phyloP scores from a whole-genome alignment of 2,113 vertebrate species.

The Felis chaus region DNA sequence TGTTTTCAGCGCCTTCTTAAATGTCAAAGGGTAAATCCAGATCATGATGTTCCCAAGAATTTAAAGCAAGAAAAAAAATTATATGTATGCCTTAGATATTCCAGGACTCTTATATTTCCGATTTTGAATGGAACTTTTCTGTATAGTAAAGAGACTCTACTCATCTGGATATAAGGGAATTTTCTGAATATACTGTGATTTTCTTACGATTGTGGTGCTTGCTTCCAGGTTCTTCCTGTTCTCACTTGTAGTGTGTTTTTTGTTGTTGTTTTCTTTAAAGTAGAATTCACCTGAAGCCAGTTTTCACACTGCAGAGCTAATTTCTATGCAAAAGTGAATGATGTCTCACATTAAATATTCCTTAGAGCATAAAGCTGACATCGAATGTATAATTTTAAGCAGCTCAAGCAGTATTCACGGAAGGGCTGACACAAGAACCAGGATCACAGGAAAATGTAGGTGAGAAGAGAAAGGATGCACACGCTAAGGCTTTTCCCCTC shows the following conservation, averaged over 20 bases:
- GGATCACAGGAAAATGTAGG: conserved; percentile 70
- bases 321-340: conserved; percentile 77
- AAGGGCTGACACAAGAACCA: conserved; percentile 66
- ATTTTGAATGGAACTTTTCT: neutral
- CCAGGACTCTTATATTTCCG: neutral
- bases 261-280: conserved; percentile 61
- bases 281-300: conserved; percentile 81
- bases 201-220: neutral
- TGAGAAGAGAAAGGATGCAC: conserved; percentile 65
- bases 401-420: conserved; percentile 63
- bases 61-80: neutral
- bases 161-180: neutral
- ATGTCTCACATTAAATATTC: conserved; percentile 77
- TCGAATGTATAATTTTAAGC: conserved; percentile 75
- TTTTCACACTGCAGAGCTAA: conserved; percentile 76
- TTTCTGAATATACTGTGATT: neutral
- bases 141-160: neutral
- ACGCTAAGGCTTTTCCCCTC: conserved; percentile 58
- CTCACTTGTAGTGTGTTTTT: conserved; percentile 51
- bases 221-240: conserved; percentile 55
- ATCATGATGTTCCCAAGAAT: conserved; percentile 33
- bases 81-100: neutral
- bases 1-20: conserved; percentile 13
- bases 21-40: conserved; percentile 41
- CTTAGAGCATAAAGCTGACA: conserved; percentile 74